Conservation (phyloP, 2,888 invertebrate genomes). For the Agrypnus murinus region DNA sequence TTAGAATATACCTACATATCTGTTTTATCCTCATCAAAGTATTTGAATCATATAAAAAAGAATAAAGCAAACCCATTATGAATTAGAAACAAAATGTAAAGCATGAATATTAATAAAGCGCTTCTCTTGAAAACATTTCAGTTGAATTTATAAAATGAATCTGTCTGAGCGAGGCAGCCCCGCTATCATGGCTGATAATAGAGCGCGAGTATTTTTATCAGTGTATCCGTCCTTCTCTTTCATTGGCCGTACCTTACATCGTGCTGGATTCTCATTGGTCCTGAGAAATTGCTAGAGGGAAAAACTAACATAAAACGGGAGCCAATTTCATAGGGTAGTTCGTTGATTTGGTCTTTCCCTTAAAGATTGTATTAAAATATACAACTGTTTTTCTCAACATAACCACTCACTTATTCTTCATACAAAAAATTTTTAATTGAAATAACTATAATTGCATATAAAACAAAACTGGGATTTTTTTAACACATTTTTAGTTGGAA, state of each 20-base stretch:
- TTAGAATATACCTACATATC: too few relatives aligned
- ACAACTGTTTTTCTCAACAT: too few relatives aligned
- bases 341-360: conserved; percentile 51
- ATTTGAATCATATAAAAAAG: neutral
- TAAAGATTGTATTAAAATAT: too few relatives aligned
- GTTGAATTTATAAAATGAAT: conserved; percentile 69
- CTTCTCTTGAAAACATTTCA: conserved; percentile 62
- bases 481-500: too few relatives aligned
- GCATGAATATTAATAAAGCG: conserved; percentile 67
- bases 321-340: conserved; percentile 60
- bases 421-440: too few relatives aligned
- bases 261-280: conserved; percentile 64
- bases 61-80: conserved; percentile 33
- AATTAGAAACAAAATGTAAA: conserved; percentile 48
- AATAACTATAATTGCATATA: too few relatives aligned
- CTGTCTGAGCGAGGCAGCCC: conserved; percentile 67
- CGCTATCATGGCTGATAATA: conserved; percentile 73
- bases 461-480: too few relatives aligned
- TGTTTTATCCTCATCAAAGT: neutral
- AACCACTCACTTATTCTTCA: too few relatives aligned
- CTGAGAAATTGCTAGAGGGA: conserved; percentile 74
- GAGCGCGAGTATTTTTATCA: conserved; percentile 72
- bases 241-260: conserved; percentile 74
- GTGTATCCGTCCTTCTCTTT: conserved; percentile 67
- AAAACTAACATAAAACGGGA: conserved; percentile 68